phyloP scores from a whole-genome alignment of 2,113 vertebrate species.

The Hemiprocne comata region DNA sequence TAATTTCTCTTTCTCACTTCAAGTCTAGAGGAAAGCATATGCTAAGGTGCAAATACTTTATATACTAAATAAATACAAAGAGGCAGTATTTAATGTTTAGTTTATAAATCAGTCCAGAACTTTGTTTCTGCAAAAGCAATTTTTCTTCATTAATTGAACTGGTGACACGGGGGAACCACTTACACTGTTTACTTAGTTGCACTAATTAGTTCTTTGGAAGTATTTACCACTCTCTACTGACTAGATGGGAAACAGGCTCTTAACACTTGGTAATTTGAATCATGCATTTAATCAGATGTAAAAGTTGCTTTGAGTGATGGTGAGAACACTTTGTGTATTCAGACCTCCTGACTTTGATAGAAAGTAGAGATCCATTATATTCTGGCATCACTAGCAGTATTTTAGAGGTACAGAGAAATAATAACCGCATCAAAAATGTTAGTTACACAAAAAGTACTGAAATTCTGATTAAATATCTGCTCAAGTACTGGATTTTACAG shows the following conservation, averaged over 20 bases:
- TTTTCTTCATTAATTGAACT: slow-evolving; percentile 23
- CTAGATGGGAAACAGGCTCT: not conserved
- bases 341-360: not conserved
- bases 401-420: not conserved
- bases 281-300: not conserved
- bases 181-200: not conserved
- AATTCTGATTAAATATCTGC: not conserved
- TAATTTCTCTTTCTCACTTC: not conserved
- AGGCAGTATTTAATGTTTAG: not conserved
- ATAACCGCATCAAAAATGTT: not conserved
- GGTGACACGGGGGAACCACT: not conserved
- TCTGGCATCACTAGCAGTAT: not conserved
- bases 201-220: slow-evolving; percentile 4
- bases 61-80: not conserved
- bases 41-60: not conserved
- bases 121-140: not conserved
- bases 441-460: not conserved
- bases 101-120: not conserved
- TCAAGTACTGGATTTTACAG: not conserved
- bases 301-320: not conserved
- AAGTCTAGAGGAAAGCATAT: not conserved
- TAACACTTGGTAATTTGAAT: not conserved
- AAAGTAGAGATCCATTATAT: not conserved
- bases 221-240: not conserved
- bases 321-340: not conserved